Evolutionary conservation across 2,888 invertebrate genomes (phyloP).

Genomic region (Dolichomitus sp.): DNA sequence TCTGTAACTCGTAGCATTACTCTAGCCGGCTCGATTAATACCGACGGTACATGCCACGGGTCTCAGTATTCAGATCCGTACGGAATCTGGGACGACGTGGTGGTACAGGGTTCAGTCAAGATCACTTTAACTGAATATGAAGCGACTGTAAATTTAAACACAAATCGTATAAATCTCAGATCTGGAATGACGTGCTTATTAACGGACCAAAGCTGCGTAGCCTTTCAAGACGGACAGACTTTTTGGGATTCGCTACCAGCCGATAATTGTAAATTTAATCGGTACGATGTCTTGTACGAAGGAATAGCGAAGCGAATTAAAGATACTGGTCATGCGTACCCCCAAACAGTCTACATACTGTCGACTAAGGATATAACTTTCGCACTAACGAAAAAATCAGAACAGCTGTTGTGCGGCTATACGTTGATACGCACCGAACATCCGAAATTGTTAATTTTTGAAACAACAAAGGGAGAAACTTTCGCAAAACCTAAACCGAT

Average conservation of each 20-base stretch:
- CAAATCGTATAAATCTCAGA: neutral
- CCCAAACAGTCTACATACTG: conserved; percentile 13
- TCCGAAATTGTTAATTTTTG: conserved; percentile 32
- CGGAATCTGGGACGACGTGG: conserved; percentile 51
- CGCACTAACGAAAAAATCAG: conserved; percentile 5
- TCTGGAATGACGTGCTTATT: neutral
- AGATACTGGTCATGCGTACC: neutral
- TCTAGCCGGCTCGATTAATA: conserved; percentile 40
- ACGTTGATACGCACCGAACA: conserved; percentile 18
- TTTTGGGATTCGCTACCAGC: too few relatives aligned
- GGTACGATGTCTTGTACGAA: conserved; percentile 41
- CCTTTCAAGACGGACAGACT: conserved; percentile 37
- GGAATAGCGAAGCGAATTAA: conserved; percentile 30
- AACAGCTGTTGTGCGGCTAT: neutral
- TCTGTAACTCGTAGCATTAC: conserved; percentile 12
- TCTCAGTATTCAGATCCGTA: too few relatives aligned
- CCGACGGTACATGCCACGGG: conserved; percentile 27
- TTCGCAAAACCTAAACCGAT: conserved; percentile 33
- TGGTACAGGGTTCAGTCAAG: conserved; percentile 31
- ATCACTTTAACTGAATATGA: conserved; percentile 42
- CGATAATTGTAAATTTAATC: too few relatives aligned
- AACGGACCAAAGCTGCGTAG: conserved; percentile 27
- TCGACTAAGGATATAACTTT: conserved; percentile 10
- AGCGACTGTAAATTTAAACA: conserved; percentile 48
- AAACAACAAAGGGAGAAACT: conserved; percentile 47